Evolutionary conservation across 2,888 invertebrate genomes (phyloP).

Genomic region (Andrena camellia): DNA sequence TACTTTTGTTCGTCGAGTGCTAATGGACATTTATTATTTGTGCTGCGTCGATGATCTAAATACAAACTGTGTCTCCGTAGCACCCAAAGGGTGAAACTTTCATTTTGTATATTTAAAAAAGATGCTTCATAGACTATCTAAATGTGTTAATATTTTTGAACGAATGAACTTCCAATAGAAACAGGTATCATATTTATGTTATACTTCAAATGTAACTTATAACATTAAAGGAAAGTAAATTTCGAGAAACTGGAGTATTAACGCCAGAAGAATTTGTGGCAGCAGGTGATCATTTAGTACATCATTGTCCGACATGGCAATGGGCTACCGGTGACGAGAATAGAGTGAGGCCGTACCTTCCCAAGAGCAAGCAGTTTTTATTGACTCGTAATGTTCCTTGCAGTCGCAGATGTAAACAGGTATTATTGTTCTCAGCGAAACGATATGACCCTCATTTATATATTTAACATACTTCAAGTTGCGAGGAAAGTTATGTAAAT

Average conservation of each 20-base stretch:
- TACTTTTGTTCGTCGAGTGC: no score
- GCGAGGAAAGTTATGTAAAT: background rate
- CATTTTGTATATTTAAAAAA: background rate
- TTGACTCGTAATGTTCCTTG: slow-evolving; percentile 99
- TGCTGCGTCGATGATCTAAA: no score
- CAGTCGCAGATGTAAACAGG: slow-evolving; percentile 96
- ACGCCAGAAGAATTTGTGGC: slow-evolving; percentile 99
- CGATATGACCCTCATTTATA: background rate
- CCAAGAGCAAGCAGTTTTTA: slow-evolving; percentile 98
- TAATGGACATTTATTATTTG: no score
- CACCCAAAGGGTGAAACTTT: no score
- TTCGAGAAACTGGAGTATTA: slow-evolving; percentile 98
- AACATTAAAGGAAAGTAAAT: slow-evolving; percentile 94
- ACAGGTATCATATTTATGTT: background rate
- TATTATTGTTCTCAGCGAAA: slow-evolving; percentile 71
- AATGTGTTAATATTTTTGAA: background rate
- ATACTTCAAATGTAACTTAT: slow-evolving; percentile 4
- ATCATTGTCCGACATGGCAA: slow-evolving; percentile 99
- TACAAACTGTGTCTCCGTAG: no score
- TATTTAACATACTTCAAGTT: no score
- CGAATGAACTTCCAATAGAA: background rate
- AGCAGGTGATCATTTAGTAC: slow-evolving; percentile 99
- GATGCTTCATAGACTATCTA: background rate
- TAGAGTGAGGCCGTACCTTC: slow-evolving; percentile 95
- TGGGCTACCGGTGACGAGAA: slow-evolving; percentile 97